phyloP scores from a whole-genome alignment of 2,113 vertebrate genomes.

The Hippoglossus stenolepis region DNA sequence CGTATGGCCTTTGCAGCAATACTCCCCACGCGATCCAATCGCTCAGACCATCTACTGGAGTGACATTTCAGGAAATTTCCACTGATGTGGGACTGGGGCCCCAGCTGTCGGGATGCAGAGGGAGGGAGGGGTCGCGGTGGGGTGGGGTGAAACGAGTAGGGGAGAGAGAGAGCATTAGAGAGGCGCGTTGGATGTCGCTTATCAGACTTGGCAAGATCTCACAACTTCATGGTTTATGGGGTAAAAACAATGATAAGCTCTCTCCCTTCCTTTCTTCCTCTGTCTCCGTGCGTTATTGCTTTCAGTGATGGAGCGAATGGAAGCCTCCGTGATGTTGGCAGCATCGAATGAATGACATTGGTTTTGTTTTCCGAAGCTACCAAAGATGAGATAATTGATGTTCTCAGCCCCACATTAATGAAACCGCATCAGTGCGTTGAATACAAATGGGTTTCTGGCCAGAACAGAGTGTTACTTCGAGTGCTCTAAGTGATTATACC shows the following conservation, averaged over 20 bases:
- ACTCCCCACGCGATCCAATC: conserved; percentile 48
- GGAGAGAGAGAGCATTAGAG: conserved; percentile 16
- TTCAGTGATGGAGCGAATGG: conserved; percentile 51
- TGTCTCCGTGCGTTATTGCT: conserved; percentile 53
- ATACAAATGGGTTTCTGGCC: conserved; percentile 28
- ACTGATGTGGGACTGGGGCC: conserved; percentile 67
- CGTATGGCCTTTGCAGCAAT: conserved; percentile 48
- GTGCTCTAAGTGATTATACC: background rate
- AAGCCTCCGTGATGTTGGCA: conserved; percentile 44
- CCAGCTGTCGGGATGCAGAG: conserved; percentile 67
- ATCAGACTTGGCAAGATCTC: conserved; percentile 68
- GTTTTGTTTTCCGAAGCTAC: conserved; percentile 48
- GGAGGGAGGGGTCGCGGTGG: conserved; percentile 20
- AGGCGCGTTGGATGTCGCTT: conserved; percentile 57
- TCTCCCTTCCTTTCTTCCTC: conserved; percentile 38
- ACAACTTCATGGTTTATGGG: conserved; percentile 54
- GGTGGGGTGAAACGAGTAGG: conserved; percentile 42
- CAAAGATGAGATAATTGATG: conserved; percentile 52
- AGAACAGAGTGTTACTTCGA: background rate
- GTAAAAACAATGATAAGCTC: conserved; percentile 58
- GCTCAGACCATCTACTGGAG: conserved; percentile 56
- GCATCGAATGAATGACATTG: conserved; percentile 29
- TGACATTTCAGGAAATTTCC: conserved; percentile 77
- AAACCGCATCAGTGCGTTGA: conserved; percentile 23
- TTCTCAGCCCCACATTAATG: conserved; percentile 34